Base-by-base conservation (phyloP, 1,140 invertebrate species). In the Bombus balteatus region DNA sequence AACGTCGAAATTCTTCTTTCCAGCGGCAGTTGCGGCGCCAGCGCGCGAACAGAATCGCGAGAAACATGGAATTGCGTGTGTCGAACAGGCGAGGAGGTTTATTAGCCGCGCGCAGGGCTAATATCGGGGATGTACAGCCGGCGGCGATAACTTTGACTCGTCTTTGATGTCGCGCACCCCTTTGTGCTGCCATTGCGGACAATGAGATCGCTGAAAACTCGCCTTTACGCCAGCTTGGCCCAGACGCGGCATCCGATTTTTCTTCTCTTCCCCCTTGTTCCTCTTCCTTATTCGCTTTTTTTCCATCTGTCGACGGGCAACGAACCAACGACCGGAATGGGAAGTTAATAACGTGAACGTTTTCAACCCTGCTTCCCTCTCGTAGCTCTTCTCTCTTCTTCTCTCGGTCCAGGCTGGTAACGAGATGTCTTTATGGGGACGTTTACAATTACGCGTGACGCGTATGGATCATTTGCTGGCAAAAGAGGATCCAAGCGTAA, bases 121-220 rank as follows among this genome's bases (percentile, higher is more conserved):
- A 89, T 92, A 92, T 90, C 88, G 86, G 77, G 87, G 78, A 86
- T 86, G 89, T 90, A 92, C 86, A 80, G 87, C 92, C 91, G 77
- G 82, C 32, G 90, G 92, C 92, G 88, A 91, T 88, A 88, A 90
- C 90, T 92, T 85, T 92, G 88, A 91, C 88, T 91, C 86, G 89
- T 89, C 91, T 93, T 93, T 93, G 92, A 93, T 90, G 80, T 93
- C 91, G 91, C 83, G 88, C 59, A 78, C 78, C 74, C 87, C 89
- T 92, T 92, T 92, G 89, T 93, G 84, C 85, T 81, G 65, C 22
- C 59, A 41, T 85, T 43, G 71, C 90, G 87, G 88, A 93, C 91
- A 92, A 93, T 93, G 91, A 92, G 89, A 93, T 91, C 89, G 87
- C 88, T 87, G 87, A 80, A 91, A 89, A 92, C 89, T 91, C 88